Conservation (phyloP, 1,140 invertebrate genomes). For the Apis laboriosa region DNA sequence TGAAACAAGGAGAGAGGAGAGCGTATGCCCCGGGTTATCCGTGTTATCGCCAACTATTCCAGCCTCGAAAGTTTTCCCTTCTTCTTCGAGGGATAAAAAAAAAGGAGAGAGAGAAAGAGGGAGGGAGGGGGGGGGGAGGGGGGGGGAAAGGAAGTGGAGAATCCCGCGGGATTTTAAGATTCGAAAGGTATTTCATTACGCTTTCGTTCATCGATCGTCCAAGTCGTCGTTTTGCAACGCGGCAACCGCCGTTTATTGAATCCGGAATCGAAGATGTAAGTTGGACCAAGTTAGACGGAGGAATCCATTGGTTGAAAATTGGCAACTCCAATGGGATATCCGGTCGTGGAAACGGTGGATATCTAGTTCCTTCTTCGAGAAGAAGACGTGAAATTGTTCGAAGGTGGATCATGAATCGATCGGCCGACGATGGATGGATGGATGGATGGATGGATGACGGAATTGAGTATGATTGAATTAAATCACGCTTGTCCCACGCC, state of each 20-base stretch:
- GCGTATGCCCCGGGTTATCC: neutral
- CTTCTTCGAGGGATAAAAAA: neutral
- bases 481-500: too few species aligned
- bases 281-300: neutral
- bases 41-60: slow-evolving; percentile 57
- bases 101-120: neutral
- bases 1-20: neutral
- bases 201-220: slow-evolving; percentile 8
- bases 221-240: neutral
- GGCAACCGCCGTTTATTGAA: slow-evolving; percentile 10
- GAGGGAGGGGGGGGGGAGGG: neutral
- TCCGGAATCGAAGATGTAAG: slow-evolving; percentile 28
- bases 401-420: neutral
- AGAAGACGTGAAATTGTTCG: neutral
- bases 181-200: slow-evolving; percentile 18
- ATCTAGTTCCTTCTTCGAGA: neutral
- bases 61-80: slow-evolving; percentile 28
- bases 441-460: neutral
- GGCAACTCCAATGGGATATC: neutral
- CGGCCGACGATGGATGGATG: neutral
- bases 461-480: slow-evolving; percentile 12
- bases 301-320: neutral
- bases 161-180: slow-evolving; percentile 19
- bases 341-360: too few species aligned
- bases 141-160: neutral